Conservation (phyloP, 2,113 vertebrate genomes). For the Podiceps cristatus region DNA sequence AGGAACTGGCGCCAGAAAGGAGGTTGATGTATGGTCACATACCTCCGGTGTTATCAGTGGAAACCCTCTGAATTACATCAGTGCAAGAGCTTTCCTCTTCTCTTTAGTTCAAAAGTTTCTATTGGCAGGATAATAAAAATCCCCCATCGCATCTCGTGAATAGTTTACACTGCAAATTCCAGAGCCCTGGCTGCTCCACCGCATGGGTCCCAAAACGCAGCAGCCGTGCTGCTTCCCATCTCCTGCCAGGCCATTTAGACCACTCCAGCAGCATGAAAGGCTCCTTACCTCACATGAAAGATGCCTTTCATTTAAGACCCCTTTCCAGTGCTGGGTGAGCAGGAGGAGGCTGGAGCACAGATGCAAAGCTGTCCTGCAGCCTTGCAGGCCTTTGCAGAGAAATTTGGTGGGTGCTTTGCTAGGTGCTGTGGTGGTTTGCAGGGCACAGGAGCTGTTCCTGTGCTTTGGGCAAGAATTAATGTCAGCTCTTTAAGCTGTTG, state of each 20-base stretch:
- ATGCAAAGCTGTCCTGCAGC: neutral
- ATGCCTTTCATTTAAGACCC: neutral
- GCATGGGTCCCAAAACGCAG: neutral
- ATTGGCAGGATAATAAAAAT: slow-evolving; percentile 4
- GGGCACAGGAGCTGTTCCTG: neutral
- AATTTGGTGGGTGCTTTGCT: neutral
- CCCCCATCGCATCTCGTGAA: neutral
- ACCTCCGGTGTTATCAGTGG: neutral
- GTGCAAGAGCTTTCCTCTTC: neutral
- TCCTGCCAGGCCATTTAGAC: neutral
- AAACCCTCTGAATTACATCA: neutral
- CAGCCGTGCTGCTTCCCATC: neutral
- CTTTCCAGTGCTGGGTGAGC: neutral
- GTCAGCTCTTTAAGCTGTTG: neutral
- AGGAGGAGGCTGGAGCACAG: accelerated
- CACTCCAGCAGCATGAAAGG: neutral
- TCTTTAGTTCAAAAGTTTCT: neutral
- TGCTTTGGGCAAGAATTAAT: neutral
- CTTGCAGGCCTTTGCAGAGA: neutral
- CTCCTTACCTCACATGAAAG: neutral
- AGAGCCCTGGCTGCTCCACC: neutral
- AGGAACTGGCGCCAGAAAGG: neutral
- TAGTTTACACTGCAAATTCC: slow-evolving; percentile 33
- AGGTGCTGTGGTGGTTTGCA: neutral
- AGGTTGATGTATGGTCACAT: neutral